Base-by-base conservation (phyloP, 2,797 vertebrate genomes). In the Danio jaintianensis region DNA sequence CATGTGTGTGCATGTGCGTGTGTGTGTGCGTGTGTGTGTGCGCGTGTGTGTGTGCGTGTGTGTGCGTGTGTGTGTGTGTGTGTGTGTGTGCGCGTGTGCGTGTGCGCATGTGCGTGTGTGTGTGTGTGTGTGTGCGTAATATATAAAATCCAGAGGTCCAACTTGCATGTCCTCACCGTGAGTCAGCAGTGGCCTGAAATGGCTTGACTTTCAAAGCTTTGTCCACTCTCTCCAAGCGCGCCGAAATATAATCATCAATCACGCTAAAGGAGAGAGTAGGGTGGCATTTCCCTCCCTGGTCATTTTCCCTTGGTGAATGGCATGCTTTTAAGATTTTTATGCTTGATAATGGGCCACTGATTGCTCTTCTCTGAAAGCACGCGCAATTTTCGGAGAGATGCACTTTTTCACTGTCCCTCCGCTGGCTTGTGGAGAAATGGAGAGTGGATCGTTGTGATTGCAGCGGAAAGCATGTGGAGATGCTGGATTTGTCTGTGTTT, bases 171-270 rank as follows among this genome's bases (percentile, higher is more conserved):
- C 42, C 43, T 70, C 45, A 22, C 4, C 0, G 22, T 52, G 55
- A 52, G 45, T 48, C 70, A 63, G 55, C 40, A 58, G 42, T 53
- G 40, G 15, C 50, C 29, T 55, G 47, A 47, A 40, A 59, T 61
- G 29, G 12, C 20, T 61, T 61, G 47, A 6, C 58, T 66, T 47
- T 58, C 20, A 45, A 15, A 5, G 50, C 62, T 15, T 4, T 67
- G 50, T 38, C 64, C 70, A 53, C n/a, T 38, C 53, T 56, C 75
- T 47, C n/a, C 74, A 45, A 55, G n/a, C 88, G 88, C 82, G 84
- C 7, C 52, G 68, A 87, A 85, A 90, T 86, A 82, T 84, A 89
- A 88, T 91, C 87, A 89, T 88, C 83, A 86, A 83, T 86, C 85
- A 80, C 18, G 71, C 68, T 42, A 59, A 63, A 80, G 64, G 47